phyloP scores from a whole-genome alignment of 2,888 invertebrate genomes.

The Taphrorychus bicolor region DNA sequence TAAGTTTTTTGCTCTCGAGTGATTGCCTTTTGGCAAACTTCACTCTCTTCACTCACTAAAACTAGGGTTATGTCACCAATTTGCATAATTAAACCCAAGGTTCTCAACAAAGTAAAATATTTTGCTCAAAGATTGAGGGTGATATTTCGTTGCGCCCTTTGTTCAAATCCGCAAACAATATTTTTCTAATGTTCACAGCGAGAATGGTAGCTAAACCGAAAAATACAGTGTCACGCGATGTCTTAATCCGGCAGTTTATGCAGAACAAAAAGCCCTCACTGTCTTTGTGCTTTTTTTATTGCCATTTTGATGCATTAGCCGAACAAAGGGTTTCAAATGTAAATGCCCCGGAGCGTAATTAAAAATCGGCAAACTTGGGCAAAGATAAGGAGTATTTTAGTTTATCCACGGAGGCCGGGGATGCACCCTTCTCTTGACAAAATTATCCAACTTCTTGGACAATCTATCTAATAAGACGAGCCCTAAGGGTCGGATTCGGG shows the following conservation, averaged over 20 bases:
- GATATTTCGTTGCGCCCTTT: not conserved
- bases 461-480: slow-evolving; percentile 38
- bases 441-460: slow-evolving; percentile 35
- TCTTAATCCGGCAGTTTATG: not conserved
- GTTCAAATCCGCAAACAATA: not conserved
- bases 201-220: not conserved
- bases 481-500: slow-evolving; percentile 26
- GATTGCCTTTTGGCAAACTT: no score
- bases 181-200: not conserved
- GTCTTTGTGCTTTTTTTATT: not conserved
- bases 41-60: no score
- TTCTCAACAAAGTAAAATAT: not conserved
- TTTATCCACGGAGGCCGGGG: not conserved
- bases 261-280: not conserved
- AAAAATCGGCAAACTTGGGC: not conserved
- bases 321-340: not conserved
- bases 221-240: not conserved
- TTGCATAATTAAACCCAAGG: not conserved
- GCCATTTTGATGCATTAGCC: not conserved
- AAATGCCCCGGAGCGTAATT: not conserved
- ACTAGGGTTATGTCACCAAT: not conserved
- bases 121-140: not conserved
- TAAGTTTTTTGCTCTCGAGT: no score
- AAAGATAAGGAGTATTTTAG: not conserved
- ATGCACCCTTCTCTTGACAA: slow-evolving; percentile 24